phyloP scores from a whole-genome alignment of 1,140 invertebrate genomes.

The Drosophila mojavensis region DNA sequence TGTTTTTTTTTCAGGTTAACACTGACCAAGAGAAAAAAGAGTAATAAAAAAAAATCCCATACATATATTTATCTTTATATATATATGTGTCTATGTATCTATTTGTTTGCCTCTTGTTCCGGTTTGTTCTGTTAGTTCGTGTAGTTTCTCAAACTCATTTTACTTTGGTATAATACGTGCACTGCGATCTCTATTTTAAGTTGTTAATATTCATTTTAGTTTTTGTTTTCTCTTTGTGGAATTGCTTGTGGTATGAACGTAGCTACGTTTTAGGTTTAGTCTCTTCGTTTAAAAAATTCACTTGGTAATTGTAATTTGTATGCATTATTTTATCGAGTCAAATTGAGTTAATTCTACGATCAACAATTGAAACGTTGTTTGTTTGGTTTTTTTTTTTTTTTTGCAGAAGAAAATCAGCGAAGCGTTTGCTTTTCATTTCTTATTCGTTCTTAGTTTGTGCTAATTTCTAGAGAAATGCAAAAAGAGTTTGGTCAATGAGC shows the following conservation, averaged over 20 bases:
- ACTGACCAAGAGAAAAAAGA: slow-evolving; percentile 10
- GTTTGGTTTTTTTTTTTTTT: background rate
- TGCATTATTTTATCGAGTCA: slow-evolving; percentile 4
- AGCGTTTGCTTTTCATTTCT: background rate
- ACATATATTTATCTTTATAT: slow-evolving; percentile 12
- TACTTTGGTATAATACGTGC: slow-evolving; percentile 65
- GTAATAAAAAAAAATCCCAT: slow-evolving; percentile 5
- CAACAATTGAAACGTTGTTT: slow-evolving; percentile 29
- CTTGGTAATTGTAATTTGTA: background rate
- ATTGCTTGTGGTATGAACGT: slow-evolving; percentile 6
- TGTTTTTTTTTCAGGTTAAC: background rate
- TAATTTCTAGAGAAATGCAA: slow-evolving; percentile 5
- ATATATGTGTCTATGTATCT: slow-evolving; percentile 24
- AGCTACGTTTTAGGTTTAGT: slow-evolving; percentile 14
- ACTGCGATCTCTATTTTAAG: slow-evolving; percentile 10
- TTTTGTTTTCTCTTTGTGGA: background rate
- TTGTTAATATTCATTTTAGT: background rate
- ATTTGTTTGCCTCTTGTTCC: slow-evolving; percentile 47
- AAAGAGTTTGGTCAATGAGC: slow-evolving; percentile 21
- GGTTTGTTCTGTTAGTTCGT: slow-evolving; percentile 29
- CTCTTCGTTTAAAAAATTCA: slow-evolving; percentile 11
- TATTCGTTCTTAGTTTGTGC: background rate
- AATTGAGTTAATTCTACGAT: slow-evolving; percentile 21
- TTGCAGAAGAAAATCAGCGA: slow-evolving; percentile 22
- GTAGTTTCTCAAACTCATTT: slow-evolving; percentile 59